Evolutionary conservation across 2,888 invertebrate species (phyloP), one percentile per base, ranked within the genome.

Genomic region (Crematogaster levior): DNA sequence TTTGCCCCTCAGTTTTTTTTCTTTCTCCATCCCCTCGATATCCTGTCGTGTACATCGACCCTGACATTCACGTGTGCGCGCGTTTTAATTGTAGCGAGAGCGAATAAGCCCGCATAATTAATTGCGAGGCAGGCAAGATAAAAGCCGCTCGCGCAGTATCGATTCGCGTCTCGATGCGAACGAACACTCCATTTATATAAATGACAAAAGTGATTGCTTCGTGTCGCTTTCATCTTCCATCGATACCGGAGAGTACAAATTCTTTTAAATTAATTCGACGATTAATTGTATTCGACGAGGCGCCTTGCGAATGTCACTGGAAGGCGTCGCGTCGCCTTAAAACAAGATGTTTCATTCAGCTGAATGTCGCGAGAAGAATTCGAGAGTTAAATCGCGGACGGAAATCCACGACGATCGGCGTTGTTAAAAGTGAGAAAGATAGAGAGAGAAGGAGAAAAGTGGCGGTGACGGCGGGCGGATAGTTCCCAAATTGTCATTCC

Each of bases 401-500:
- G 56, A 56, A 40, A 48, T 77, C 40, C 66, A 77, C 65, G 72
- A 30, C 73, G 21, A 51, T 63, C 66, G 37, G 27, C 43, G 24
- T 40, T 53, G 75, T 84, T 73, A 7, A 72, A 70, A 65, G 70
- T 40, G 43, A 46, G 70, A 75, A 66, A 53, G 24, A 60, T 51
- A 46, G 74, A 51, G 46, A 43, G 37, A 37, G 37, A 79, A 24
- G 46, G 48, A 70, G 48, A n/a, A n/a, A n/a, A n/a, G 27, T 7
- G 53, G 18, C 27, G 40, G 48, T 61, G 61, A n/a, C 12, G 61
- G 18, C 34, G 46, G 75, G 61, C 30, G 68, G 75, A 84, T 65
- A 77, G 89, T 84, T 87, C 87, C 88, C 81, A 87, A 89, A 90
- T 65, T 83, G 87, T 87, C 85, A 80, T 88, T 85, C 85, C 81